Percentiles rank a stretch among this genome's conserved stretches.
Conservation (phyloP, 2,113 vertebrate genomes). For the Carollia perspicillata region DNA sequence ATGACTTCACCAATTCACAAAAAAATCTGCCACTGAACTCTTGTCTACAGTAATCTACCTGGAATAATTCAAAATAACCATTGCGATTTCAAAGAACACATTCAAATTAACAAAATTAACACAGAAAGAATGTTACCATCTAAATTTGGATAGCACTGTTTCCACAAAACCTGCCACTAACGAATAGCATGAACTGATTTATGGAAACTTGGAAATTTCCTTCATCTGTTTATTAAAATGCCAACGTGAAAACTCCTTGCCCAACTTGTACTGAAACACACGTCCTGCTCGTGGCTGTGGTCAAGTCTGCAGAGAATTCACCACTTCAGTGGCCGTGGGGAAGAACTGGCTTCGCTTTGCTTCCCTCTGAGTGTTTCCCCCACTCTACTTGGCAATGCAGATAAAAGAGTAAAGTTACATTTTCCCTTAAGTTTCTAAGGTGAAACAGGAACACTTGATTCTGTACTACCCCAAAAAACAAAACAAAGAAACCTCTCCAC, state of each 20-base stretch:
- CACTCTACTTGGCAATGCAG: not conserved
- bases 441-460: not conserved
- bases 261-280: not conserved
- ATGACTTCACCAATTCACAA: conserved; percentile 71
- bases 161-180: not conserved
- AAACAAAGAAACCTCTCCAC: not conserved
- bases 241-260: not conserved
- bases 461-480: not conserved
- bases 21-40: conserved; percentile 59
- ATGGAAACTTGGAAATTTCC: not conserved
- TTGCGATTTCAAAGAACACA: conserved; percentile 31
- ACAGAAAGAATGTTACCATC: not conserved
- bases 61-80: conserved; percentile 60
- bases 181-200: not conserved
- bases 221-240: not conserved
- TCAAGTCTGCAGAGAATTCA: not conserved
- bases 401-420: conserved; percentile 11
- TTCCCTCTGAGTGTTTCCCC: not conserved
- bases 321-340: not conserved
- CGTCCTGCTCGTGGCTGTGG: not conserved
- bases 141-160: not conserved
- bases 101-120: conserved; percentile 12
- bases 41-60: conserved; percentile 58
- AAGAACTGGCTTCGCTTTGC: not conserved
- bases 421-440: conserved; percentile 38